Base-by-base conservation (phyloP, 2,797 vertebrate genomes). In the Antrozous pallidus region DNA sequence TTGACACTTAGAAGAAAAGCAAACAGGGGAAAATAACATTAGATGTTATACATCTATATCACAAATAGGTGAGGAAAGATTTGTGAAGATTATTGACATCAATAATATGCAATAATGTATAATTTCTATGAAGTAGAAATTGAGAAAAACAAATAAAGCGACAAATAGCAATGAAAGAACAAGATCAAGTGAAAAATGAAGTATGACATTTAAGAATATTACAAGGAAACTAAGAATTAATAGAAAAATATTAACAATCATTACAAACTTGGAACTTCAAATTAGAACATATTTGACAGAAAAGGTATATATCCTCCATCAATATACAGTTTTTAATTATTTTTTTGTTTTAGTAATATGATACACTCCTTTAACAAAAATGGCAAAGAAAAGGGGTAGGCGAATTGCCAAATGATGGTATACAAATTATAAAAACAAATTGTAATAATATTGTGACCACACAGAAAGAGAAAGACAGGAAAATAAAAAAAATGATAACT, bases 401-500 rank as follows among this genome's bases (percentile, higher is more conserved):
- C 3, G 77, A 88, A 82, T 28, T 10, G 8, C 28, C 28, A 83
- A 78, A 31, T 82, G 9, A 78, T 58, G 47, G 56, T 75, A 70
- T 47, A 86, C 12, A 61, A 84, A 16, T 67, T 65, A 40, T 5
- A 38, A 47, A n/a, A 51, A 87, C 14, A 54, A 69, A 8, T 36
- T 28, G 1, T 6, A 47, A 18, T 69, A n/a, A 78, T n/a, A 51
- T 75, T 22, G 11, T 28, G 7, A 82, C 11, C 26, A 31, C 14
- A 69, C 9, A 61, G 28, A 33, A 71, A 69, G n/a, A 51, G 12
- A 85, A 42, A 88, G 16, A 31, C 18, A 61, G 10, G 8, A 2
- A 63, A 73, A 54, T 78, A 33, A 33, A 38, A 79, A 79, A 56
- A 80, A 14, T 40, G 17, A 51, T 71, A 84, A 69, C 26, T 81